Conservation (phyloP, 37 sponge, comb jelly and placozoan species). For the Diacarnus erythraeanus region DNA sequence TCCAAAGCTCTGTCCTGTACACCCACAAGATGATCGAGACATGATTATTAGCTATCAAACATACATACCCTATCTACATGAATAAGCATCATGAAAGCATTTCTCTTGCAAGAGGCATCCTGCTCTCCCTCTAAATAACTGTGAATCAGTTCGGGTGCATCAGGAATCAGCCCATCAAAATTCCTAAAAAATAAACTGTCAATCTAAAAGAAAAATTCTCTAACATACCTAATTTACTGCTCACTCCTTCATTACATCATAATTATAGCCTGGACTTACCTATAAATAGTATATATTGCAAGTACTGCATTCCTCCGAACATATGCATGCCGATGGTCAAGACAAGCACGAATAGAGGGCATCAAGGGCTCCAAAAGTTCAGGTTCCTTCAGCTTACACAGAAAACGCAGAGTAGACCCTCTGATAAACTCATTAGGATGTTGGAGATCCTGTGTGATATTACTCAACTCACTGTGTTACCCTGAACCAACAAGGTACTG, state of each 20-base stretch:
- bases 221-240: neutral
- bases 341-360: constrained; percentile 96
- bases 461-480: neutral
- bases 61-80: constrained; percentile 88
- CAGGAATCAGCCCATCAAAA: constrained; percentile 93
- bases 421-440: constrained; percentile 99
- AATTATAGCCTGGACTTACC: constrained; percentile 52
- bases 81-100: constrained; percentile 99
- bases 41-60: neutral
- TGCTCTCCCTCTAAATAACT: constrained; percentile 92
- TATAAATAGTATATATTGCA: constrained; percentile 98
- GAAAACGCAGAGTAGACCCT: constrained; percentile 96
- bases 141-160: constrained; percentile 98
- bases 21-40: neutral
- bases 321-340: constrained; percentile 96
- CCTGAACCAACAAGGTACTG: neutral
- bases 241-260: neutral
- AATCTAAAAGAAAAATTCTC: neutral
- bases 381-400: constrained; percentile 97
- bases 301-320: constrained; percentile 98
- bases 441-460: constrained; percentile 84
- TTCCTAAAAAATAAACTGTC: constrained; percentile 65
- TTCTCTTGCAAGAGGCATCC: constrained; percentile 98
- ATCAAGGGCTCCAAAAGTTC: constrained; percentile 99
- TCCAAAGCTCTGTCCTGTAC: constrained; percentile 89